Evolutionary conservation across 2,797 vertebrate genomes (phyloP).

Genomic region (Hyperoplus immaculatus): DNA sequence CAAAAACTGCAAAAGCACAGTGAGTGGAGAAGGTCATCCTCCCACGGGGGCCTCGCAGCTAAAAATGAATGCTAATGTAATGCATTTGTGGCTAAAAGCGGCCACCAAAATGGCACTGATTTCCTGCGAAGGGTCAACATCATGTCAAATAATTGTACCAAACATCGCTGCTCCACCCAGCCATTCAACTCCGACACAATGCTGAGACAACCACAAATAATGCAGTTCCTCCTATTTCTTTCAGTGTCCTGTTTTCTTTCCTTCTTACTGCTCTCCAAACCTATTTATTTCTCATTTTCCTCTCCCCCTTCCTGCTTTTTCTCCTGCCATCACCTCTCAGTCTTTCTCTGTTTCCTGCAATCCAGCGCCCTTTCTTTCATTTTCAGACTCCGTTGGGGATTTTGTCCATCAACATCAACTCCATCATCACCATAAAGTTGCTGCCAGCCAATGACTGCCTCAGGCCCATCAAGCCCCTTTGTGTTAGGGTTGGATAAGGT

Average conservation of each 20-base stretch:
- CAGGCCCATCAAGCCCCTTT: constrained; percentile 17
- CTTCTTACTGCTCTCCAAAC: constrained; percentile 23
- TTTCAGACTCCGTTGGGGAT: constrained; percentile 9
- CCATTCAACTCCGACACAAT: constrained; percentile 77
- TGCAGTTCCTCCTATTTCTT: constrained; percentile 53
- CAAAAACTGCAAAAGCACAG: constrained; percentile 46
- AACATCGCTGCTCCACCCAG: constrained; percentile 66
- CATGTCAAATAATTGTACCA: constrained; percentile 71
- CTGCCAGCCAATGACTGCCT: constrained; percentile 37
- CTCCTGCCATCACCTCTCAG: constrained; percentile 12
- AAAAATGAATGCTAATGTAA: constrained; percentile 63
- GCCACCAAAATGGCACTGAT: constrained; percentile 58
- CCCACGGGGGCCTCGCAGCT: constrained; percentile 40
- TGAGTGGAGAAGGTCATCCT: constrained; percentile 51
- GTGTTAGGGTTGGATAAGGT: constrained; percentile 36
- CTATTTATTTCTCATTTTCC: constrained; percentile 55
- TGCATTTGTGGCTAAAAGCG: constrained; percentile 45
- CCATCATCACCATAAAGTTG: constrained; percentile 21
- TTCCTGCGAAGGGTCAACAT: constrained; percentile 71
- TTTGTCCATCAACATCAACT: constrained; percentile 14
- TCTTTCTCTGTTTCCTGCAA: constrained; percentile 12
- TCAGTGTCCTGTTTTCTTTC: constrained; percentile 53
- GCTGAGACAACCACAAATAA: constrained; percentile 68
- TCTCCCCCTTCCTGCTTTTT: constrained; percentile 32
- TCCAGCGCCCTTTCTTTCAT: constrained; percentile 6